These are phyloP conservation scores for Boulengerochromis microlepis DNA, from an alignment of 2,113 vertebrate species.

Conservation along the genomic window DNA sequence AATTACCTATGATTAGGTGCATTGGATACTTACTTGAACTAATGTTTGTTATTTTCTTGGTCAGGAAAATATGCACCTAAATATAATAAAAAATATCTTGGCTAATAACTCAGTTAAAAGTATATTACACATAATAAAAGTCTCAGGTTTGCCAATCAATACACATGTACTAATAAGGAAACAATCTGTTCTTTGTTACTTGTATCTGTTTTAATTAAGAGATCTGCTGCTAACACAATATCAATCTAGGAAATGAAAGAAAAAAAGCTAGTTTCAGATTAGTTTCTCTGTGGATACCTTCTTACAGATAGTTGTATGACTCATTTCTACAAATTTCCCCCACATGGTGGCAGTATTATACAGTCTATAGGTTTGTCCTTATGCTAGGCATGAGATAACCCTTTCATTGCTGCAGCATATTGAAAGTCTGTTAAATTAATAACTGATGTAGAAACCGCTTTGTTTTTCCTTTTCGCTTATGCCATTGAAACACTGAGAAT, in stretches of 20 bases:
- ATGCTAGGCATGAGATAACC: accelerated
- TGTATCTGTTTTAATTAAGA: not conserved
- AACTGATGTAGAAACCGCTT: not conserved
- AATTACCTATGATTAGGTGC: not conserved
- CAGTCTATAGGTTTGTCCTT: not conserved
- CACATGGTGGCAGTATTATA: conserved; percentile 29
- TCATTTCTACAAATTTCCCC: not conserved
- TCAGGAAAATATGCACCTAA: not conserved
- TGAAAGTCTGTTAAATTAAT: not conserved
- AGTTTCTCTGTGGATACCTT: not conserved
- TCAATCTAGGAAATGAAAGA: not conserved
- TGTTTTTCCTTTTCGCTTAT: not conserved
- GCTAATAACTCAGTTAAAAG: not conserved
- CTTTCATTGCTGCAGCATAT: not conserved
- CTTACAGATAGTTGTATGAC: not conserved
- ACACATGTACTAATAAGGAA: not conserved
- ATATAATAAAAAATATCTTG: not conserved
- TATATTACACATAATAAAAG: not conserved
- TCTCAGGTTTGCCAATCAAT: not conserved
- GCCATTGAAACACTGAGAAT: not conserved
- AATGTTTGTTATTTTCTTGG: not conserved
- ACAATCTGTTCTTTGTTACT: not conserved
- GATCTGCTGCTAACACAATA: not conserved
- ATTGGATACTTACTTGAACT: not conserved
- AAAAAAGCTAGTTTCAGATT: not conserved